phyloP scores from a whole-genome alignment of 1,140 invertebrate genomes.

The Calephelis virginiensis region DNA sequence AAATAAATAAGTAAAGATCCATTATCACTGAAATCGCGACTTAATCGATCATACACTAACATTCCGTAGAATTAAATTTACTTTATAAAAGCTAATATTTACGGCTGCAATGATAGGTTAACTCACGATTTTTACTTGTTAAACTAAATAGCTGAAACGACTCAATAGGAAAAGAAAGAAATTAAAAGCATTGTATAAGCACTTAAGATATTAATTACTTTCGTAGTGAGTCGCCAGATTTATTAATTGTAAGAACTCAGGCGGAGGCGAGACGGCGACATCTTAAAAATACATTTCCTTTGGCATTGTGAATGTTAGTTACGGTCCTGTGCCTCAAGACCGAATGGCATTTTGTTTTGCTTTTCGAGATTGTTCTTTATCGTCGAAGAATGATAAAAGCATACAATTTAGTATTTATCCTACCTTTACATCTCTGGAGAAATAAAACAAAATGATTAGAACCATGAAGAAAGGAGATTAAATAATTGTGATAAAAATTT shows the following conservation, averaged over 20 bases:
- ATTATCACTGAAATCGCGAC: too few species aligned
- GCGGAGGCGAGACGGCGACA: constrained; percentile 52
- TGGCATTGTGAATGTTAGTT: constrained; percentile 38
- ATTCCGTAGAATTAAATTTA: too few species aligned
- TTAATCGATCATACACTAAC: too few species aligned
- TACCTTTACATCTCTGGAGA: neutral
- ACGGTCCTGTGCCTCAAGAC: constrained; percentile 38
- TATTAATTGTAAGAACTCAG: constrained; percentile 50
- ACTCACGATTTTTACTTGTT: too few species aligned
- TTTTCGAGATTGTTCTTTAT: constrained; percentile 19
- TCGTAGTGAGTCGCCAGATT: constrained; percentile 36
- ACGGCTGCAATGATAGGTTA: too few species aligned
- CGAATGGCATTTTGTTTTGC: constrained; percentile 40
- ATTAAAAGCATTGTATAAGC: constrained; percentile 21
- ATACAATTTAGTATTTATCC: neutral
- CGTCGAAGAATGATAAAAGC: constrained; percentile 2
- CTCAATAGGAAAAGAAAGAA: neutral
- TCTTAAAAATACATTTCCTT: constrained; percentile 61
- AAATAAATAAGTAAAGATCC: too few species aligned
- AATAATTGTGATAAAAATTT: too few species aligned
- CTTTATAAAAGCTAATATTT: too few species aligned
- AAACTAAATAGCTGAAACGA: neutral
- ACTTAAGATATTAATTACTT: constrained; percentile 34
- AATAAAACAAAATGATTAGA: too few species aligned
- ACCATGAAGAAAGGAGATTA: too few species aligned